A percentile compares a stretch with the other conserved stretches of the same genome.
Conservation (phyloP, 2,888 invertebrate species). For the Leptarthrus brevirostris region DNA sequence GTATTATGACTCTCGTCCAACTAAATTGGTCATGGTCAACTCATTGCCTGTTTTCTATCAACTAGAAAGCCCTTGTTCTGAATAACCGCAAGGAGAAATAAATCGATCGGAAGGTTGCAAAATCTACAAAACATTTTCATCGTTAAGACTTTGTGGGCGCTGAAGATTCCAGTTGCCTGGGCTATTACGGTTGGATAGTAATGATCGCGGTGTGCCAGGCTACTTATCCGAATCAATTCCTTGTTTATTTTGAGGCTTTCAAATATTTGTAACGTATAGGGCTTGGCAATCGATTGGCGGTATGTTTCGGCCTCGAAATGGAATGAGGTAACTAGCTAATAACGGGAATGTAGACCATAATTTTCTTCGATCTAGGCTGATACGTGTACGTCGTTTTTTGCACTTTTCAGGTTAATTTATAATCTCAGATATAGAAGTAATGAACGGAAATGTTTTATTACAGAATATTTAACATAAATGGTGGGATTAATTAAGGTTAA, state of each 20-base stretch:
- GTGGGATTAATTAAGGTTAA: too few species aligned
- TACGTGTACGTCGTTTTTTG: neutral
- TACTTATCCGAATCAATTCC: constrained; percentile 2
- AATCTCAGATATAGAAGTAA: neutral
- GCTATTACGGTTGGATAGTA: neutral
- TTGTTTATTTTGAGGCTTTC: neutral
- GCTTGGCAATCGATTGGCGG: neutral
- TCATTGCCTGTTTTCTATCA: neutral
- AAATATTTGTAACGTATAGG: neutral
- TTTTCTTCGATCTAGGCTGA: neutral
- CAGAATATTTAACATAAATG: too few species aligned
- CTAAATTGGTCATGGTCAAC: neutral
- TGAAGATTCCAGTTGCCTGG: neutral
- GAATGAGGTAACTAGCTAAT: constrained; percentile 6
- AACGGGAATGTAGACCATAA: constrained; percentile 1
- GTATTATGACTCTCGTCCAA: neutral
- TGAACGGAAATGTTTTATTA: neutral
- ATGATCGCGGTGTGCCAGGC: neutral
- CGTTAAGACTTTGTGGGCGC: neutral
- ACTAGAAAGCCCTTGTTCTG: neutral
- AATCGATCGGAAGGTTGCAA: neutral
- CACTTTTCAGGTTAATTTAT: neutral
- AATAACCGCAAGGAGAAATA: neutral
- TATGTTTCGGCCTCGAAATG: neutral
- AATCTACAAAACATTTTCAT: neutral